Base-by-base conservation (phyloP, 1,140 invertebrate genomes). In the Neodiprion fabricii region DNA sequence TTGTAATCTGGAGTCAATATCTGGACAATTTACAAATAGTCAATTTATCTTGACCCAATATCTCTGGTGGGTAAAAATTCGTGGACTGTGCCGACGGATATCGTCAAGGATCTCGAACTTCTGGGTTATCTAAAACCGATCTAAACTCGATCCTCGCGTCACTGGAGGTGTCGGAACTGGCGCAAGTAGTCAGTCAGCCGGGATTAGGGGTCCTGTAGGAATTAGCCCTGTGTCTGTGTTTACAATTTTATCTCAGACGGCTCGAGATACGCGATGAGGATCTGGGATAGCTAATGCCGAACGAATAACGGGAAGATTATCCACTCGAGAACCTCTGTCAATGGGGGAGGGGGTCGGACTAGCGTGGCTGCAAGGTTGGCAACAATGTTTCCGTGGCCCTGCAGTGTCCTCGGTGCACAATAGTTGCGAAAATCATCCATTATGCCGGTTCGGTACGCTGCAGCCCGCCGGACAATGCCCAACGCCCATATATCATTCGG, bases 381-480 rank as follows among this genome's bases (percentile, higher is more conserved):
- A 86, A 85, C 85, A 85, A 85, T 86, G 85, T 86, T 78, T 70
- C 76, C 73, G 74, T 71, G 73, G 76, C 80, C 11, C 53, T 61
- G 53, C 53, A 79, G 79, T 81, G 79, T 81, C 80, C 83, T 80
- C n/a, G 53, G 72, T 73, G 67, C 61, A 40, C 86, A 88, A 88
- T 88, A 76, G 82, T 84, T 79, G 83, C 84, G 83, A 88, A 88
- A 88, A 87, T 87, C 86, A 87, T 87, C 86, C 79, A 86, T 88
- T 88, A 88, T 88, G 77, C 84, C 74, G 71, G 47, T 67, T 73
- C 48, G 70, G 74, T 72, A 72, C 79, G 76, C 79, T 78, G 78
- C 79, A 72, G 79, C 76, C 73, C 73, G 76, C 53, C 53, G 78
- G 75, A 88, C 86, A 88, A 88, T 87, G 79, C 78, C 76, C 61